Evolutionary conservation across 2,797 vertebrate species (phyloP).

Genomic region (Xiphophorus birchmanni): DNA sequence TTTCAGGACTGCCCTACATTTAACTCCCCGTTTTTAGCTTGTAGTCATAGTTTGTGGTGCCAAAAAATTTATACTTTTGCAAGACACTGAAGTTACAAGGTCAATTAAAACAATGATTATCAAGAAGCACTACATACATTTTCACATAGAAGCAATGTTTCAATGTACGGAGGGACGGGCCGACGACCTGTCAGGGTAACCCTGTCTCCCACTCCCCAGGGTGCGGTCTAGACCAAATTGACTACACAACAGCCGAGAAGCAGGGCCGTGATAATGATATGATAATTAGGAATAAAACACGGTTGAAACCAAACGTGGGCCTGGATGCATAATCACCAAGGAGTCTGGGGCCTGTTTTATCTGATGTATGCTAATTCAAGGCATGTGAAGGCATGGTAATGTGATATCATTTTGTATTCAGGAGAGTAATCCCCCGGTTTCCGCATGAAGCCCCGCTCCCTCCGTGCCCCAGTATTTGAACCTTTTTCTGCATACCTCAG

Average conservation of each 20-base stretch:
- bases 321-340: constrained; percentile 62
- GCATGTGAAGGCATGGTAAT: constrained; percentile 76
- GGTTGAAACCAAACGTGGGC: constrained; percentile 71
- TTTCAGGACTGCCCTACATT: not conserved
- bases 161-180: constrained; percentile 16
- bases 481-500: constrained; percentile 63
- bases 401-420: constrained; percentile 62
- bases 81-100: not conserved
- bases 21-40: not conserved
- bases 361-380: constrained; percentile 75
- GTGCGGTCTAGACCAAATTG: constrained; percentile 61
- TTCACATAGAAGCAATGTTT: not conserved
- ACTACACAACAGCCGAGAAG: constrained; percentile 44
- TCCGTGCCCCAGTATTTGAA: constrained; percentile 27
- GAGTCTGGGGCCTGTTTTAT: constrained; percentile 66
- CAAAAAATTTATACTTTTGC: not conserved
- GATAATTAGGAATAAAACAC: constrained; percentile 73
- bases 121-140: not conserved
- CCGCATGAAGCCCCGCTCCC: not conserved
- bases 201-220: constrained; percentile 49
- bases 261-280: constrained; percentile 71
- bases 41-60: not conserved
- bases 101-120: not conserved
- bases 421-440: constrained; percentile 16
- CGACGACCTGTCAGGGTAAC: constrained; percentile 38